phyloP scores from a whole-genome alignment of 2,797 vertebrate species.

The Nyctalus aviator region DNA sequence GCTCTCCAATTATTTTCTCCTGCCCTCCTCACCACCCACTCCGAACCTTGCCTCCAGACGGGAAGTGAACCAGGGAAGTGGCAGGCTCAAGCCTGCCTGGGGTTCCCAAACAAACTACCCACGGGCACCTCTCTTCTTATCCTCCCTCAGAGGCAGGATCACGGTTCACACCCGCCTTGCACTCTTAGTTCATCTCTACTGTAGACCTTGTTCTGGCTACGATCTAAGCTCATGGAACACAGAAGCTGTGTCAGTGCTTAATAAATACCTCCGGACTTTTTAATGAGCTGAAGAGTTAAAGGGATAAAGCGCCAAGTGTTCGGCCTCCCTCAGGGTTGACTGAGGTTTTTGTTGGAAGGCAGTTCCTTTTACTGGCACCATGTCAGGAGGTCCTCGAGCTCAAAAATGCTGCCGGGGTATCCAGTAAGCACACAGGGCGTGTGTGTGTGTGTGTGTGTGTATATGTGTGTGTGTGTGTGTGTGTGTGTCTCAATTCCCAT shows the following conservation, averaged over 20 bases:
- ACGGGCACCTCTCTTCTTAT: rapidly evolving
- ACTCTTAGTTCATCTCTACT: not conserved
- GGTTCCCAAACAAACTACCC: not conserved
- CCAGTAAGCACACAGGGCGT: no score
- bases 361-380: not conserved
- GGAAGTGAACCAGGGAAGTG: not conserved
- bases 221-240: not conserved
- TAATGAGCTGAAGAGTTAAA: not conserved
- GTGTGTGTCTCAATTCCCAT: not conserved
- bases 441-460: no score
- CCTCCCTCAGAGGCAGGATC: no score
- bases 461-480: no score
- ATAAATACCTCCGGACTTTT: not conserved
- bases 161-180: not conserved
- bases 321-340: not conserved
- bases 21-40: not conserved
- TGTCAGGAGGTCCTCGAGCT: not conserved
- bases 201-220: not conserved
- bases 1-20: not conserved
- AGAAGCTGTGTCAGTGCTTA: not conserved
- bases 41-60: not conserved
- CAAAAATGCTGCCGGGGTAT: not conserved
- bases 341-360: not conserved
- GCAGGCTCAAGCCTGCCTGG: not conserved
- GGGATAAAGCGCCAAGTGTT: not conserved